Evolutionary conservation across 2,888 invertebrate genomes (phyloP).

Genomic region (Morpho deidamia): DNA sequence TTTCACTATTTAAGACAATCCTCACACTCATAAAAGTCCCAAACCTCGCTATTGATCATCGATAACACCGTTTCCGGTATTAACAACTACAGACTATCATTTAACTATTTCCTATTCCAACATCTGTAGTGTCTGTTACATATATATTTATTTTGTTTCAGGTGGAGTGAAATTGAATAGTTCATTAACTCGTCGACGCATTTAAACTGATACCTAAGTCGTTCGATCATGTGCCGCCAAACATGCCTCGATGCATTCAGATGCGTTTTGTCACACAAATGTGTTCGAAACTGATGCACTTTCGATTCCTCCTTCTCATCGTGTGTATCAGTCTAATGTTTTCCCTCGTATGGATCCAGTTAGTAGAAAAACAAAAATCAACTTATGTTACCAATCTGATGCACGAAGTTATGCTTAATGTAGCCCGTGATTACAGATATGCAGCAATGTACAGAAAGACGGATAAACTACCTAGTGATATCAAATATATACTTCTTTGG

Average conservation of each 20-base stretch:
- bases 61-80: no score
- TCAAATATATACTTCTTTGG: conserved; percentile 61
- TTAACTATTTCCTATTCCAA: no score
- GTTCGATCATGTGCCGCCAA: conserved; percentile 39
- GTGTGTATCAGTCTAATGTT: conserved; percentile 39
- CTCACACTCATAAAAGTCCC: no score
- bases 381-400: conserved; percentile 29
- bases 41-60: no score
- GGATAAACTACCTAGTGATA: conserved; percentile 38
- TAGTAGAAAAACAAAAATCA: conserved; percentile 28
- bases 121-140: no score
- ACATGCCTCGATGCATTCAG: conserved; percentile 32
- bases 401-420: conserved; percentile 49
- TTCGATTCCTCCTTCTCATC: conserved; percentile 41
- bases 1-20: no score
- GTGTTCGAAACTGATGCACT: conserved; percentile 36
- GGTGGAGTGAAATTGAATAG: not conserved
- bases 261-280: conserved; percentile 24
- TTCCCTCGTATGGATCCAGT: conserved; percentile 44
- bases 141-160: conserved; percentile 7
- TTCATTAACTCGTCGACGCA: conserved; percentile 9
- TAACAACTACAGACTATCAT: no score
- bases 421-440: conserved; percentile 47
- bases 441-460: conserved; percentile 50
- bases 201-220: conserved; percentile 9